Conservation (phyloP, 1,140 invertebrate species). For the Grapholita molesta region DNA sequence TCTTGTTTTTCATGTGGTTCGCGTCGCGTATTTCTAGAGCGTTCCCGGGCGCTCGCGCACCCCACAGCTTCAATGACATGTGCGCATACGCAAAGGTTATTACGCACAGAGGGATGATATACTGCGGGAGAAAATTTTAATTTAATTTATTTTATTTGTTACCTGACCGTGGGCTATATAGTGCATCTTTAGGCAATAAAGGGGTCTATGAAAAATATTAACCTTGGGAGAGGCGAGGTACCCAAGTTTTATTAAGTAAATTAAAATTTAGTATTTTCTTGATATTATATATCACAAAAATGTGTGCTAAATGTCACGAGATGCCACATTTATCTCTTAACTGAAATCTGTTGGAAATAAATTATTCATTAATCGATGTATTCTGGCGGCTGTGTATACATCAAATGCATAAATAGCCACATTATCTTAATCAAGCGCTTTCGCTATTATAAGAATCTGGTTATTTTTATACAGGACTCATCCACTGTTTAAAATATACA, state of each 20-base stretch:
- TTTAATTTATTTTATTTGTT: neutral
- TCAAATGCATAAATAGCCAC: neutral
- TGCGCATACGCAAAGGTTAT: constrained; percentile 89
- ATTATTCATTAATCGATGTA: neutral
- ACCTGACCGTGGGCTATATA: too few relatives aligned
- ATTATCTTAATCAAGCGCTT: too few relatives aligned
- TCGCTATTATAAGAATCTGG: neutral
- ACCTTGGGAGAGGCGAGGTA: too few relatives aligned
- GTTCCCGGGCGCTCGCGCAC: constrained; percentile 86
- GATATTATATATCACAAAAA: too few relatives aligned
- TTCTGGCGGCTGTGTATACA: neutral
- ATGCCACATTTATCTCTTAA: neutral
- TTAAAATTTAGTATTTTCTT: too few relatives aligned
- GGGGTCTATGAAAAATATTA: too few relatives aligned
- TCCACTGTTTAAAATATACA: too few relatives aligned
- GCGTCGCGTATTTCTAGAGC: constrained; percentile 86
- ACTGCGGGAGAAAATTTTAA: constrained; percentile 77
- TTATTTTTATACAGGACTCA: too few relatives aligned
- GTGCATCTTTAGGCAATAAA: too few relatives aligned
- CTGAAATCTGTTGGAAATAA: neutral
- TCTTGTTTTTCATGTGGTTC: constrained; percentile 87
- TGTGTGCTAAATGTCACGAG: too few relatives aligned
- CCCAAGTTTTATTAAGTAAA: too few relatives aligned
- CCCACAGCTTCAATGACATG: constrained; percentile 87
- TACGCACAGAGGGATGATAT: constrained; percentile 86